Conservation (phyloP, 2,888 invertebrate genomes). For the Muschampia plurimacula region DNA sequence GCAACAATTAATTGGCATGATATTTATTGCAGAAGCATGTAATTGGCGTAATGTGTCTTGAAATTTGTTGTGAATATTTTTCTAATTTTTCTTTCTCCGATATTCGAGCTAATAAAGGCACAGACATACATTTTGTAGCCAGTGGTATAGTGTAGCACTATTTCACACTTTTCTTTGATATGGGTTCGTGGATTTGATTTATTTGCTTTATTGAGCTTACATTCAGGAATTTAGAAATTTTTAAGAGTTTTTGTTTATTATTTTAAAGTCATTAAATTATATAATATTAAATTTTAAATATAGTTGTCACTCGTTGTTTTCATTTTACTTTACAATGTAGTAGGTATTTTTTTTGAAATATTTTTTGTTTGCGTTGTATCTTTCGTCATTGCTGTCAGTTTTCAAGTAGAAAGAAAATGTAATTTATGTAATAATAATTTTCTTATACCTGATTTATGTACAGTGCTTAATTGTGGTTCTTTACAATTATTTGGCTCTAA, state of each 20-base stretch:
- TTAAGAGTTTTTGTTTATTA: background rate
- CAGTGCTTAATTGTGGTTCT: background rate
- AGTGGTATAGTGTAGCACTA: background rate
- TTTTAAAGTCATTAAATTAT: background rate
- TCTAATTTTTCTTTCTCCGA: background rate
- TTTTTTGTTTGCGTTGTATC: background rate
- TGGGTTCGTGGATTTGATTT: background rate
- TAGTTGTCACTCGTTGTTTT: background rate
- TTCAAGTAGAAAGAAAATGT: background rate
- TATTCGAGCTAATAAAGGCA: background rate
- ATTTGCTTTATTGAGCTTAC: background rate
- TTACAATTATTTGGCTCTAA: background rate
- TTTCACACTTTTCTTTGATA: background rate
- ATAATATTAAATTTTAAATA: background rate
- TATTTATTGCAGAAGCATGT: conserved; percentile 29
- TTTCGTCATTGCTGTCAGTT: background rate
- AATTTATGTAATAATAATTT: background rate
- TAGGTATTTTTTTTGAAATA: background rate
- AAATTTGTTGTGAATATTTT: background rate
- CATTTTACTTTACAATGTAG: background rate
- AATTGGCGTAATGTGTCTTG: background rate
- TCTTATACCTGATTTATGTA: background rate
- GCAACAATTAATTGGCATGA: conserved; percentile 34
- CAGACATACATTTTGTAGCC: background rate
- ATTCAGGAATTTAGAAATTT: background rate